These are phyloP conservation scores for Leptosomus discolor DNA, from an alignment of 2,113 vertebrate species.

Conservation along the genomic window DNA sequence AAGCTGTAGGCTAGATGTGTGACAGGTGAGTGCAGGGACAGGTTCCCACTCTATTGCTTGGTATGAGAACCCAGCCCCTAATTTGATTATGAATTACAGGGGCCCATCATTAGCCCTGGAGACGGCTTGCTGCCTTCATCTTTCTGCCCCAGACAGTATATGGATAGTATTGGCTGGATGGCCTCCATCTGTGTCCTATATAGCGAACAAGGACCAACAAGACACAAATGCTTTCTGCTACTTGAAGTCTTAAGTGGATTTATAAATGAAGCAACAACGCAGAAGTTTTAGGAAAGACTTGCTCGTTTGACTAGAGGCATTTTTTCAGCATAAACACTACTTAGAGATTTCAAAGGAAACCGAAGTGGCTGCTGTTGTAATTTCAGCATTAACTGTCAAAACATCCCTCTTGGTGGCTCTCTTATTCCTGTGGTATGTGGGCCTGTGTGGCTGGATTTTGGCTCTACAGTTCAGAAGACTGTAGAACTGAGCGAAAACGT, in stretches of 20 bases:
- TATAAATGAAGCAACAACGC: not conserved
- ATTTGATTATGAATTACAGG: not conserved
- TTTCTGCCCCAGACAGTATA: not conserved
- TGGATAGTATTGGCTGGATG: not conserved
- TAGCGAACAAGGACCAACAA: not conserved
- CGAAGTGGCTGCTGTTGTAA: not conserved
- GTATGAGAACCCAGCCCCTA: not conserved
- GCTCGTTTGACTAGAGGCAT: not conserved
- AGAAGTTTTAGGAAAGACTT: not conserved
- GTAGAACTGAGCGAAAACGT: not conserved
- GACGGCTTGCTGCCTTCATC: not conserved
- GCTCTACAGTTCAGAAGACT: not conserved
- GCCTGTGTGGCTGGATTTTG: not conserved
- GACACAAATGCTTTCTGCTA: not conserved
- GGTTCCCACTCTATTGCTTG: not conserved
- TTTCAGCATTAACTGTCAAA: not conserved
- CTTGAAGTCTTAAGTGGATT: not conserved
- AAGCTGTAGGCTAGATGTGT: accelerated
- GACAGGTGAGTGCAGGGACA: not conserved
- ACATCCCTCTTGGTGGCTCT: not conserved
- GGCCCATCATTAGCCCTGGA: not conserved
- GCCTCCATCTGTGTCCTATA: not conserved
- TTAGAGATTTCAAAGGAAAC: not conserved
- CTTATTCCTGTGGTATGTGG: not conserved
- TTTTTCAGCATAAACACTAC: not conserved